Evolutionary conservation across 2,113 vertebrate genomes (phyloP), one percentile per base, ranked within the genome.

Genomic region (Salvelinus fontinalis): DNA sequence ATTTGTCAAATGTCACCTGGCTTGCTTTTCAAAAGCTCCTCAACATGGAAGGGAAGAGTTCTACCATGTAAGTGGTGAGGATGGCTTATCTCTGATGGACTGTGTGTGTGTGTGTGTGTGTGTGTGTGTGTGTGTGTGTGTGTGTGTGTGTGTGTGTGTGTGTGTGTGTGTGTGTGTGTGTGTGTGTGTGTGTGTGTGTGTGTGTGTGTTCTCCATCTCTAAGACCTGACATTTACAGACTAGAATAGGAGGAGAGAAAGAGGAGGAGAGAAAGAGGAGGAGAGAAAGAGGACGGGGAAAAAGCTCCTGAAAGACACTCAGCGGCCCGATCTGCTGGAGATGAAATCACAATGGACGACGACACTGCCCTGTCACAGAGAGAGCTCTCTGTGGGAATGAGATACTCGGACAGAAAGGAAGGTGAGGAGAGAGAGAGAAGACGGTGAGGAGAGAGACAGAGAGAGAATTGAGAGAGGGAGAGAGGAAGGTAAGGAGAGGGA

Each of bases 1-100:
- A 71, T 75, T 88, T 90, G 87, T 82, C 77, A 92, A 92, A 91
- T 93, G 91, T 92, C 91, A 92, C 86, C 85, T 1, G 49, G 49
- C 49, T 80, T 78, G 85, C 88, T 87, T 91, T 90, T 90, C 88
- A 89, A 89, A 85, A 84, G 87, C 88, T 87, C 85, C 86, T 89
- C 82, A 86, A 81, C 76, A 87, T 89, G 75, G 82, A 85, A 87
- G 31, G 20, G 7, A 59, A 34, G 34, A 29, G 31, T 29, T 73
- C 26, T 34, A 12, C 64, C 83, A 71, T 85, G 82, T 84, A 85
- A 91, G 85, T 86, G 82, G 83, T 85, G 87, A 90, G 85, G 87
- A 84, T 89, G 80, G 82, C 80, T 81, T 78, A 81, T 85, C 82
- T 89, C 85, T 49, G 77, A 81, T 83, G 87, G 85, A 31, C 31